Base-by-base conservation (phyloP, 2,888 invertebrate species). In the Hecatera dysodea region DNA sequence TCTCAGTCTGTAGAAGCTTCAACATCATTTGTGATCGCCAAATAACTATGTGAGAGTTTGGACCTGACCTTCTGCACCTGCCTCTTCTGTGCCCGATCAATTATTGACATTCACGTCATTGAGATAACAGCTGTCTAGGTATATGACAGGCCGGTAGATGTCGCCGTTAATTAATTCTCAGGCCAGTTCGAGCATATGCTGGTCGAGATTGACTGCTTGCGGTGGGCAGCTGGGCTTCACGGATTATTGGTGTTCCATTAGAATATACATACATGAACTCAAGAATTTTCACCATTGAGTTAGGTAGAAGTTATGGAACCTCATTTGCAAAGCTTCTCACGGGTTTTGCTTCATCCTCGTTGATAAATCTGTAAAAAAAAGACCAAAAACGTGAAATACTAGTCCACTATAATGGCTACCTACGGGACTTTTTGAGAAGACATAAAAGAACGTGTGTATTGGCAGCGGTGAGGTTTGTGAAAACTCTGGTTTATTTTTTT, bases 161-260 rank as follows among this genome's bases (percentile, higher is more conserved):
- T 80, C 63, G 76, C 66, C 64, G 77, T 85, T 87, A 86, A 87
- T 87, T 84, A 82, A 86, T 84, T 80, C 65, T 61, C 60, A 42
- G 61, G 56, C 39, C 55, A 63, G 29, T 52, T 70, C 53, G 52
- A 53, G 57, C 64, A 63, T 72, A 72, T 78, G 78, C 73, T 53
- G 53, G 52, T 52, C 29, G 53, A 64, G 79, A 77, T 76, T 75
- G 83, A 76, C 77, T 67, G 29, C 53, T 36, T 48, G 50, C 19
- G 44, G 29, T 64, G 39, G 50, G 62, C 44, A 59, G 74, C 72
- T 69, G 72, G 27, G 15, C 42, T 42, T 48, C 29, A 39, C 17
- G n/a, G 75, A 74, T 75, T 65, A 78, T 57, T 68, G 56, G 44
- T 9, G 33, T 52, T 17, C 22, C 24, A 42, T 59, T 39, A 24